Percentiles rank a stretch among this genome's conserved stretches.
Conservation (phyloP, 2,113 vertebrate genomes). For the Sterrhoptilus dennistouni region DNA sequence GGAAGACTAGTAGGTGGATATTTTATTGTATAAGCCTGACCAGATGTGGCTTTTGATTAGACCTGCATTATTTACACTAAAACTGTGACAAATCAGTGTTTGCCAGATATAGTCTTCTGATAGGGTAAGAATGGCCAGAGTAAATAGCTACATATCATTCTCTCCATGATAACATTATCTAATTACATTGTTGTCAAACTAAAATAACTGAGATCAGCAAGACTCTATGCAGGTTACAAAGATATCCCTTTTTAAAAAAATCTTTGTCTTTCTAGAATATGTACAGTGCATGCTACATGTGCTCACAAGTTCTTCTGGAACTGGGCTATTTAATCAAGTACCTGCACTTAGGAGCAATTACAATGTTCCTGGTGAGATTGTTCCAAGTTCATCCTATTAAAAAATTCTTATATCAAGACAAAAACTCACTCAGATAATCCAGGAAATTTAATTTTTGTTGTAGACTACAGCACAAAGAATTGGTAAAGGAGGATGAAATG, state of each 20-base stretch:
- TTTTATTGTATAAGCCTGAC: background rate
- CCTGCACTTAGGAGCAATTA: background rate
- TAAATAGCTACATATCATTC: background rate
- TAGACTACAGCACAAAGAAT: background rate
- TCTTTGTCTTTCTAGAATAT: background rate
- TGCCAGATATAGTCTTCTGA: background rate
- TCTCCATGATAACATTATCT: background rate
- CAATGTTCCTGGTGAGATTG: background rate
- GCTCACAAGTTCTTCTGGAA: background rate
- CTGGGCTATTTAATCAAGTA: background rate
- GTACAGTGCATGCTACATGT: background rate
- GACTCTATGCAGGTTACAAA: background rate
- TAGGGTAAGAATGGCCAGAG: background rate
- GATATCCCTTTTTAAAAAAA: background rate
- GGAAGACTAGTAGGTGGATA: background rate
- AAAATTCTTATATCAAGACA: background rate
- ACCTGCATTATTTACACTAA: background rate
- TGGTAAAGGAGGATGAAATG: background rate
- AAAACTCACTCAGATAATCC: background rate
- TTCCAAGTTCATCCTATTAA: background rate
- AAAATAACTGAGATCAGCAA: background rate
- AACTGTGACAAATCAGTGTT: background rate
- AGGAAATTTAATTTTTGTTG: background rate
- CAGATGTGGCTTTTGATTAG: background rate
- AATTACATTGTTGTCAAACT: background rate